Percentiles rank a stretch among this genome's conserved stretches.
These are phyloP conservation scores for Oenanthe melanoleuca DNA, from an alignment of 2,113 vertebrate genomes.

Conservation along the genomic window DNA sequence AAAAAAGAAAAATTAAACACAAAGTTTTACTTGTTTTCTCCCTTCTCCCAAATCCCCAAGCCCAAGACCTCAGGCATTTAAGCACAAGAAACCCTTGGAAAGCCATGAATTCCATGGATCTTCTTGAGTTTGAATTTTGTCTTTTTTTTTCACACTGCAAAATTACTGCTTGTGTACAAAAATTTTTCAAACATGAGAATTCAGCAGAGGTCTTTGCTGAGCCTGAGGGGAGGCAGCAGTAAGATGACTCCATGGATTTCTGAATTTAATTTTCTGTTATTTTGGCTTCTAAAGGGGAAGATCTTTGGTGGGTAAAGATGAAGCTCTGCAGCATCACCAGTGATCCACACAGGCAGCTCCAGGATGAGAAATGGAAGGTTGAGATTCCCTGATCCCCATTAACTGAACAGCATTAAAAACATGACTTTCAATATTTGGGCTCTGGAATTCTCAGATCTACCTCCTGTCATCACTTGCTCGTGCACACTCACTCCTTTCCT, in stretches of 20 bases:
- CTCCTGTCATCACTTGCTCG: conserved; percentile 18
- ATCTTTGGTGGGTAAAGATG: not conserved
- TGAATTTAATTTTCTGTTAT: conserved; percentile 38
- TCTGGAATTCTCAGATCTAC: not conserved
- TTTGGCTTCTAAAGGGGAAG: not conserved
- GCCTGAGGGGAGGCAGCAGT: not conserved
- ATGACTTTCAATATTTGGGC: not conserved
- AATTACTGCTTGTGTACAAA: not conserved
- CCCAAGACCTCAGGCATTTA: not conserved
- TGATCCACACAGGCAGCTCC: not conserved
- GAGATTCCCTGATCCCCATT: not conserved
- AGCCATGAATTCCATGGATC: not conserved
- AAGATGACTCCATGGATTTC: not conserved
- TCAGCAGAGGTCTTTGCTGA: conserved; percentile 1
- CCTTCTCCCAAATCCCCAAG: not conserved
- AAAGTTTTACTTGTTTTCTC: conserved; percentile 14
- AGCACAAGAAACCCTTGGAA: not conserved
- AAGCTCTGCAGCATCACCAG: not conserved
- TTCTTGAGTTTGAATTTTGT: not conserved
- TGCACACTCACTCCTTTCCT: not conserved
- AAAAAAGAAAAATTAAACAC: not conserved
- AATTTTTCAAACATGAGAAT: not conserved
- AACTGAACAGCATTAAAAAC: not conserved
- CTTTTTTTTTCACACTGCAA: not conserved
- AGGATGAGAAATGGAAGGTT: not conserved